Evolutionary conservation across 1,140 invertebrate species (phyloP).

Genomic region (Halyomorpha halys): DNA sequence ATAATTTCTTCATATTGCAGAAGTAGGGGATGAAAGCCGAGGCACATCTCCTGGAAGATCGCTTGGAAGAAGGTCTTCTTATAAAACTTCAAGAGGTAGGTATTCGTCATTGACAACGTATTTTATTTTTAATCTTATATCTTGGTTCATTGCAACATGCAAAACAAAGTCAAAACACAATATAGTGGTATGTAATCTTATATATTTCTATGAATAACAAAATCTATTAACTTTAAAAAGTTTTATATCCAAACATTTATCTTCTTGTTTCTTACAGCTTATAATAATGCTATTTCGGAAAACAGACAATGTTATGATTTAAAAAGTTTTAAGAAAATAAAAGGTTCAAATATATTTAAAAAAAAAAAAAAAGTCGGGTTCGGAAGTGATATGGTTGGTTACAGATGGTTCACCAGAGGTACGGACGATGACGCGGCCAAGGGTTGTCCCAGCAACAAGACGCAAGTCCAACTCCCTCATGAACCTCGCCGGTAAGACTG

Average conservation of each 20-base stretch:
- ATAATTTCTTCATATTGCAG: conserved; percentile 31
- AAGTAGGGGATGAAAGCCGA: conserved; percentile 63
- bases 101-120: conserved; percentile 28
- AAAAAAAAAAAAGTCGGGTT: not conserved
- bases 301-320: too few relatives aligned
- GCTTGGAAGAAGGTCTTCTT: conserved; percentile 67
- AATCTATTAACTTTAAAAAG: too few relatives aligned
- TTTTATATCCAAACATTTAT: too few relatives aligned
- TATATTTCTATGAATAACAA: too few relatives aligned
- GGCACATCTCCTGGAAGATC: conserved; percentile 57
- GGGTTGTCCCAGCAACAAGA: conserved; percentile 64
- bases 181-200: too few relatives aligned
- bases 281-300: too few relatives aligned
- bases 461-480: conserved; percentile 84
- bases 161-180: too few relatives aligned
- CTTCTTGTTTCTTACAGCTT: too few relatives aligned
- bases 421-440: conserved; percentile 43
- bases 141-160: not conserved
- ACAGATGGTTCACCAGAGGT: conserved; percentile 47
- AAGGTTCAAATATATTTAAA: conserved; percentile 3
- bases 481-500: conserved; percentile 82
- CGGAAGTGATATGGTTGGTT: conserved; percentile 31
- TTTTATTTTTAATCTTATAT: not conserved
- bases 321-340: too few relatives aligned
- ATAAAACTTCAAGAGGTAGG: conserved; percentile 74